Conservation (phyloP, 2,888 invertebrate genomes). For the Spatulosminthurus flaviceps region DNA sequence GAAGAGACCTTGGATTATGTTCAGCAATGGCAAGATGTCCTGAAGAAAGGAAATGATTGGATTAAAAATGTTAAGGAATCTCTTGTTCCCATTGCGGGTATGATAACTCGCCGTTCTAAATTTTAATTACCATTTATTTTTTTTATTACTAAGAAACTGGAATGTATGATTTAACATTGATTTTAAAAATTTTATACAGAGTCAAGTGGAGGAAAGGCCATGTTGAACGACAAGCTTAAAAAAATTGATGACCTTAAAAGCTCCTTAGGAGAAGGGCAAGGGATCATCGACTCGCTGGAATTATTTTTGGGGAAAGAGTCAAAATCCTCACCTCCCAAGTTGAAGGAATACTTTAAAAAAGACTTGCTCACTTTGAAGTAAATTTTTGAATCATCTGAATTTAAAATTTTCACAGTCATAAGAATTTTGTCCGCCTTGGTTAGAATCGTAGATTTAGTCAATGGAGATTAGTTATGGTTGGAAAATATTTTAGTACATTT, state of each 20-base stretch:
- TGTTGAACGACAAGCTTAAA: conserved; percentile 80
- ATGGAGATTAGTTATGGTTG: too few relatives aligned
- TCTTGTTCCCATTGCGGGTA: conserved; percentile 76
- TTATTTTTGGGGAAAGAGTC: conserved; percentile 76
- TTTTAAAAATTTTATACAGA: conserved; percentile 69
- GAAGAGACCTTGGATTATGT: conserved; percentile 82
- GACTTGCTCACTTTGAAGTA: conserved; percentile 58
- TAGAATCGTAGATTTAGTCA: too few relatives aligned
- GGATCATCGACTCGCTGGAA: conserved; percentile 79
- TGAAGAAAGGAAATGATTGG: conserved; percentile 87
- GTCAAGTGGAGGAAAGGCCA: conserved; percentile 85
- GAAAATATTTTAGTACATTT: too few relatives aligned
- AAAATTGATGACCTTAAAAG: conserved; percentile 84
- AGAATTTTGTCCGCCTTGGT: too few relatives aligned
- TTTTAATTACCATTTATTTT: conserved; percentile 5
- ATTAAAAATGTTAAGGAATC: conserved; percentile 91
- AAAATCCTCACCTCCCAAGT: conserved; percentile 24
- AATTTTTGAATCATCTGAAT: background rate
- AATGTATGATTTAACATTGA: background rate
- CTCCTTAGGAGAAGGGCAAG: conserved; percentile 78
- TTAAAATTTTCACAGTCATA: too few relatives aligned
- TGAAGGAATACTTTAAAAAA: conserved; percentile 46
- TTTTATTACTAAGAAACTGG: too few relatives aligned
- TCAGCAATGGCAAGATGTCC: conserved; percentile 85
- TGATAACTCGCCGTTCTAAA: background rate